Conservation (phyloP, 2,888 invertebrate species). For the Oasisia sp. region DNA sequence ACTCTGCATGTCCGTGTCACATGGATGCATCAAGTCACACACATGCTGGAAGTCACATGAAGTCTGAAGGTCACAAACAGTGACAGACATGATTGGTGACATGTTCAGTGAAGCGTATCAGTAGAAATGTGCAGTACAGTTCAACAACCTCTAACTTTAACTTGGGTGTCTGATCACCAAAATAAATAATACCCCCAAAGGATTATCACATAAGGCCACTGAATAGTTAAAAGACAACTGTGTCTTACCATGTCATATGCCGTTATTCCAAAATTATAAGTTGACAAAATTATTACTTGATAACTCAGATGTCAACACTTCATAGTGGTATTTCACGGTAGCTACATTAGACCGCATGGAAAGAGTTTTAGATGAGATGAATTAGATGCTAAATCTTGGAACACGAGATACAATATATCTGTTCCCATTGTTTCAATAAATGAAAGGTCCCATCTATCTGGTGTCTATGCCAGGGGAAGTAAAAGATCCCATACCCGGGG, state of each 20-base stretch:
- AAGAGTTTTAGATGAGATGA: too few relatives aligned
- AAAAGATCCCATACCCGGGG: too few relatives aligned
- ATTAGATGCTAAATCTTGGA: too few relatives aligned
- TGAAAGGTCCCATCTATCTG: too few relatives aligned
- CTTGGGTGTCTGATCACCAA: neutral
- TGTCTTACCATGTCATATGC: too few relatives aligned
- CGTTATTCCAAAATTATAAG: too few relatives aligned
- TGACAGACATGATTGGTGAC: neutral
- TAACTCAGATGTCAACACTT: neutral
- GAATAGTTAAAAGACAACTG: too few relatives aligned
- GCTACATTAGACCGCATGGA: too few relatives aligned
- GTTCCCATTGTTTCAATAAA: too few relatives aligned
- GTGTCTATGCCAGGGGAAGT: too few relatives aligned
- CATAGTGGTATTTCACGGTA: neutral
- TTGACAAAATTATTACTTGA: neutral
- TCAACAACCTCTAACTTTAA: too few relatives aligned
- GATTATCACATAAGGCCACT: neutral
- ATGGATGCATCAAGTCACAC: conserved; percentile 58
- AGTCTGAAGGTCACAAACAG: conserved; percentile 17
- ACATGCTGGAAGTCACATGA: conserved; percentile 50
- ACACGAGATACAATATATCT: too few relatives aligned
- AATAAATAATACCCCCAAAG: neutral
- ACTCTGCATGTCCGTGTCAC: conserved; percentile 63
- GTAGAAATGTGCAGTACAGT: neutral
- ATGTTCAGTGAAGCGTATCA: neutral